A percentile compares a stretch with the other conserved stretches of the same genome.
Conservation (phyloP, 92 coral and sea anemone species). For the Zoanthus sansibaricus region DNA sequence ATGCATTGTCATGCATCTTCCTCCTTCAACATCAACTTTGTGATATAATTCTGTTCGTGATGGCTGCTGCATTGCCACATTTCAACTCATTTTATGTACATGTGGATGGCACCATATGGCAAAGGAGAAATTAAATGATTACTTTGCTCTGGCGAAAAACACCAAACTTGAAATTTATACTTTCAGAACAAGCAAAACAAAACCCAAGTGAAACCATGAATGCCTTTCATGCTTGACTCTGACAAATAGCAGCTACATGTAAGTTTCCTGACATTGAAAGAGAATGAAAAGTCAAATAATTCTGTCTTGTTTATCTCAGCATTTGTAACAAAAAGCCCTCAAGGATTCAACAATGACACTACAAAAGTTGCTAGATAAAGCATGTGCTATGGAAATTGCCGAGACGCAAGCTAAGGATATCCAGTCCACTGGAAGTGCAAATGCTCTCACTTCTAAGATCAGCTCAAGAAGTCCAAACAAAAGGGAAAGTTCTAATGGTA, state of each 20-base stretch:
- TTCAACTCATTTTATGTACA: constrained; percentile 60
- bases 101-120: constrained; percentile 33
- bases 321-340: constrained; percentile 7
- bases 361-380: constrained; percentile 23
- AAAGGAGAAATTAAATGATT: constrained; percentile 43
- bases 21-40: not conserved
- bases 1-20: too few relatives aligned
- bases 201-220: too few relatives aligned
- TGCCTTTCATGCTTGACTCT: too few relatives aligned
- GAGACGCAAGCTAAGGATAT: constrained; percentile 11
- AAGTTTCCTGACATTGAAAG: constrained; percentile 32
- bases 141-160: constrained; percentile 58
- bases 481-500: too few relatives aligned
- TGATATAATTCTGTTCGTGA: constrained; percentile 8
- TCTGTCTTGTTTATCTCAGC: constrained; percentile 23
- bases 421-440: too few relatives aligned
- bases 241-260: constrained; percentile 38
- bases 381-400: constrained; percentile 17
- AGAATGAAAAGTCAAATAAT: constrained; percentile 22
- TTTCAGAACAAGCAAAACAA: constrained; percentile 37
- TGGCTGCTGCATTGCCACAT: constrained; percentile 49
- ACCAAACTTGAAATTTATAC: constrained; percentile 46
- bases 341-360: constrained; percentile 30
- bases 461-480: too few relatives aligned
- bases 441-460: too few relatives aligned